Conservation (phyloP, 2,113 vertebrate genomes). For the Rhinopithecus roxellana region DNA sequence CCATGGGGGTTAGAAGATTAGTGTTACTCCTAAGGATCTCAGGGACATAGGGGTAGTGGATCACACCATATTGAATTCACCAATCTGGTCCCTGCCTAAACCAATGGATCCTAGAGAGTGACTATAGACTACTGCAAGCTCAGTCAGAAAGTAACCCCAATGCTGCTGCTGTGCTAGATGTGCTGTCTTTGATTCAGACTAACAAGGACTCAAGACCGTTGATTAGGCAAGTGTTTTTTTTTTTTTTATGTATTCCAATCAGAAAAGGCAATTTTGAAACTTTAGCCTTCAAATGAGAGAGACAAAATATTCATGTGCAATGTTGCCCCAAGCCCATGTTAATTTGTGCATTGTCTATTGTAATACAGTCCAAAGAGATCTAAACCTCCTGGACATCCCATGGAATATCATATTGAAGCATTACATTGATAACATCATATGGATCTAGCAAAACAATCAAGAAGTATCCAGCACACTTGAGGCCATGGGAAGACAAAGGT, state of each 20-base stretch:
- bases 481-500: not conserved
- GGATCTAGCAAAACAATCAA: not conserved
- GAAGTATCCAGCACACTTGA: not conserved
- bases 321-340: not conserved
- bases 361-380: not conserved
- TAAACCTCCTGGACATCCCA: not conserved
- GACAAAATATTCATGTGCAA: not conserved
- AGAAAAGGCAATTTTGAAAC: not conserved
- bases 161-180: not conserved
- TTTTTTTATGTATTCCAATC: not conserved
- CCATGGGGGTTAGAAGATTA: not conserved
- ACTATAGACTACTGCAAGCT: not conserved
- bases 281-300: not conserved
- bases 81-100: not conserved
- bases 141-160: not conserved
- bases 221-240: not conserved
- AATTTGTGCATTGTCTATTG: not conserved
- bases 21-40: not conserved
- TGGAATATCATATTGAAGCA: not conserved
- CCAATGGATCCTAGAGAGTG: not conserved
- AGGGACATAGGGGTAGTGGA: not conserved
- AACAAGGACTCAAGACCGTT: not conserved
- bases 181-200: not conserved
- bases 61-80: not conserved
- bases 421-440: not conserved